Evolutionary conservation across 2,888 invertebrate genomes (phyloP).

Genomic region (Diploptera punctata): DNA sequence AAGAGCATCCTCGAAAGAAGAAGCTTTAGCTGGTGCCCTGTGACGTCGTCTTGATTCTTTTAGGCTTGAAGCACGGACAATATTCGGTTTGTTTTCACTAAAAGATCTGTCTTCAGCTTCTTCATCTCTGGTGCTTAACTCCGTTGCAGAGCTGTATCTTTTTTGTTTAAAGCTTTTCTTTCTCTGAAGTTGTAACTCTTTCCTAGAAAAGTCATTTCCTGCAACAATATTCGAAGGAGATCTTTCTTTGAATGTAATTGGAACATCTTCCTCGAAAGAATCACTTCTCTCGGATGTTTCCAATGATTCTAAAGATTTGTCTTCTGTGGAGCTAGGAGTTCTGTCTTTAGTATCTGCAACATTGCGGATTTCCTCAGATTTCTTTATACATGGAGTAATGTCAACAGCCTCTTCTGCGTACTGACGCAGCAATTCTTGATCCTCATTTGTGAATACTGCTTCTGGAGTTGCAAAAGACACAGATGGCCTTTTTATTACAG

Average conservation of each 20-base stretch:
- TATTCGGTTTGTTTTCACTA: slow-evolving; percentile 14
- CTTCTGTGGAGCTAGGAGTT: background rate
- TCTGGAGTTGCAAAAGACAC: slow-evolving; percentile 27
- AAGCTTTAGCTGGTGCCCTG: slow-evolving; percentile 25
- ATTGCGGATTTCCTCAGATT: background rate
- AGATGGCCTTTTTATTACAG: slow-evolving; percentile 38
- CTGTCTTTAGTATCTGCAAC: background rate
- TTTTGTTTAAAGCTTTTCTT: slow-evolving; percentile 36
- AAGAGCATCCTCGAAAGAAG: slow-evolving; percentile 11
- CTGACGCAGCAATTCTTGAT: background rate
- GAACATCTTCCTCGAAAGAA: background rate
- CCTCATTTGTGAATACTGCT: slow-evolving; percentile 6
- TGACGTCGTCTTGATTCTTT: background rate
- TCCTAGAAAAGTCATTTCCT: slow-evolving; percentile 37
- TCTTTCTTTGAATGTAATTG: background rate
- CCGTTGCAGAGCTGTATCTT: slow-evolving; percentile 24
- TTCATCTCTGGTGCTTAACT: slow-evolving; percentile 17
- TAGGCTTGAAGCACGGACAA: background rate
- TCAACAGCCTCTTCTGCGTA: background rate
- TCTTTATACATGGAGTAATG: background rate
- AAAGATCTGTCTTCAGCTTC: slow-evolving; percentile 25
- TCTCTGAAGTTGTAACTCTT: slow-evolving; percentile 36
- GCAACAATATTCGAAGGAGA: slow-evolving; percentile 5
- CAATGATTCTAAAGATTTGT: background rate
- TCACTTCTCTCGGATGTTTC: background rate